A percentile compares a stretch with the other conserved stretches of the same genome.
phyloP scores from a whole-genome alignment of 1,140 invertebrate species.

The Lysiphlebus fabarum region DNA sequence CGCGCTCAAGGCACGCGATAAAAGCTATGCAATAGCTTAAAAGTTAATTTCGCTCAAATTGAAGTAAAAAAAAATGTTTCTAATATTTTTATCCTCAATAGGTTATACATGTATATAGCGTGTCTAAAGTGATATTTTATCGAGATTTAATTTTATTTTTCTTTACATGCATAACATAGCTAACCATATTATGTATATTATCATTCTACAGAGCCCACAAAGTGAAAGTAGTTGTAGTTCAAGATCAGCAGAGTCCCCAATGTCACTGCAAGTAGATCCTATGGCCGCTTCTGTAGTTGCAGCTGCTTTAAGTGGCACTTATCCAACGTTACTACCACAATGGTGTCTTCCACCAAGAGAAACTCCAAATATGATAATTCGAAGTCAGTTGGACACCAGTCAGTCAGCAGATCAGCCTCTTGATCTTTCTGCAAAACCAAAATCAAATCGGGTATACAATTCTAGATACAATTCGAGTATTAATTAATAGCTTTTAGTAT shows the following conservation, averaged over 20 bases:
- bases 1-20: too few relatives aligned
- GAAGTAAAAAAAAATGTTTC: too few relatives aligned
- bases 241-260: slow-evolving; percentile 55
- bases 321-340: slow-evolving; percentile 56
- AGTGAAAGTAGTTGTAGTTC: slow-evolving; percentile 56
- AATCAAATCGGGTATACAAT: slow-evolving; percentile 50
- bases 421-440: slow-evolving; percentile 73
- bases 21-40: too few relatives aligned
- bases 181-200: slow-evolving; percentile 1
- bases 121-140: too few relatives aligned
- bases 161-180: neutral
- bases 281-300: slow-evolving; percentile 62
- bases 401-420: slow-evolving; percentile 67
- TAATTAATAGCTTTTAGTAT: too few relatives aligned
- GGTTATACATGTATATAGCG: too few relatives aligned
- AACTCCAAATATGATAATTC: slow-evolving; percentile 53
- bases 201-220: slow-evolving; percentile 48
- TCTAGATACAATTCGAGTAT: too few relatives aligned
- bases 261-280: slow-evolving; percentile 55
- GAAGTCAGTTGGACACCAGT: slow-evolving; percentile 52
- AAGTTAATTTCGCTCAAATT: too few relatives aligned
- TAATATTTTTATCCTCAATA: too few relatives aligned
- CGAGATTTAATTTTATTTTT: slow-evolving; percentile 1
- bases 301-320: slow-evolving; percentile 60
- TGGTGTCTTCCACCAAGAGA: slow-evolving; percentile 58